Evolutionary conservation across 2,113 vertebrate genomes (phyloP).

Genomic region (Eubucco bourcierii): DNA sequence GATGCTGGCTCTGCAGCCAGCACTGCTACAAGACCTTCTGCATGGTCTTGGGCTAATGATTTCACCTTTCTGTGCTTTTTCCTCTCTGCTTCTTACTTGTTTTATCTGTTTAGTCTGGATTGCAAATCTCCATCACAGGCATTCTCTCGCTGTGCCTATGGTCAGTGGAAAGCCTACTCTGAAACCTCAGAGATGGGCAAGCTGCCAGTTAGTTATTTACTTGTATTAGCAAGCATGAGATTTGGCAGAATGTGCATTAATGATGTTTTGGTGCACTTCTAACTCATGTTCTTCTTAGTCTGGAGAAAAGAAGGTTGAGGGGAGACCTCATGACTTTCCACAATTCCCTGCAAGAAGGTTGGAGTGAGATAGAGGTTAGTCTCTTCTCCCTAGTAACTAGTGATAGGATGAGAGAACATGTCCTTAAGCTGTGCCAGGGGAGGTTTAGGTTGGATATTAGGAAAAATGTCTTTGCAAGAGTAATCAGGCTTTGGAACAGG

Average conservation of each 20-base stretch:
- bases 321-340: too few relatives aligned
- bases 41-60: neutral
- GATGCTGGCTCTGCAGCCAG: neutral
- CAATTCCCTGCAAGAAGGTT: too few relatives aligned
- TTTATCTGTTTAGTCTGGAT: neutral
- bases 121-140: neutral
- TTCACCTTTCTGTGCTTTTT: neutral
- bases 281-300: too few relatives aligned
- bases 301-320: too few relatives aligned
- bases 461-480: too few relatives aligned
- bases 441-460: too few relatives aligned
- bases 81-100: neutral
- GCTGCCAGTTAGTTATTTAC: neutral
- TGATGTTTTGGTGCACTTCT: neutral
- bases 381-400: too few relatives aligned
- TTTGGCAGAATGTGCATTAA: neutral
- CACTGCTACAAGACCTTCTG: neutral
- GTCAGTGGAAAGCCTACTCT: neutral
- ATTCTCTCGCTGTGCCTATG: neutral
- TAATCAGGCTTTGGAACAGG: too few relatives aligned
- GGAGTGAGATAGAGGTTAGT: too few relatives aligned
- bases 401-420: too few relatives aligned
- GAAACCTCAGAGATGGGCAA: neutral
- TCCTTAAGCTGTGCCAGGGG: too few relatives aligned
- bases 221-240: neutral